Evolutionary conservation across 2,113 vertebrate genomes (phyloP), one percentile per base, ranked within the genome.

Genomic region (Leuciscus idus): DNA sequence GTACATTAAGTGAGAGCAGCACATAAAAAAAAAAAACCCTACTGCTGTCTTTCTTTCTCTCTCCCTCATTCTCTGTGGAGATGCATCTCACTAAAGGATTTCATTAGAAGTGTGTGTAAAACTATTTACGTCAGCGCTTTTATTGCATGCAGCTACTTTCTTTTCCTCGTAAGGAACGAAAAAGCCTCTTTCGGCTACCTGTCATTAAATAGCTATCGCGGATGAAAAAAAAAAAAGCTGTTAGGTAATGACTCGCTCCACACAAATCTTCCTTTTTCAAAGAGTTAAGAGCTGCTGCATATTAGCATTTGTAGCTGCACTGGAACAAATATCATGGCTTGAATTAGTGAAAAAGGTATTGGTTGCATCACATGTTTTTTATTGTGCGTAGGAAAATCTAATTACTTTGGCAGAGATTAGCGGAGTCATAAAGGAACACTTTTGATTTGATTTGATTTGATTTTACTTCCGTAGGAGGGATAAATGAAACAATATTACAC

Each of bases 51-150:
- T 62, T 39, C 59, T 43, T 62, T 39, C 59, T 43, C 6, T 50
- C 52, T 73, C 11, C 12, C 43, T 72, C 77, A 48, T 21, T 66
- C 64, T 72, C 70, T 33, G 26, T 85, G 33, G 43, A 52, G 72
- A 74, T 83, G 9, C 62, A 7, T 82, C 84, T 61, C 30, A 75
- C 39, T 76, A 59, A 73, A 84, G 68, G 68, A 84, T 73, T 84
- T 73, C 68, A 84, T 84, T 59, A 43, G 52, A 84, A 73, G 15
- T 73, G 33, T 59, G 81, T 73, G 52, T 84, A 55, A 73, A 84
- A 73, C 82, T 84, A 84, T 84, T 84, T 15, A 84, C 82, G 8
- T 84, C 82, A 84, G 50, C 50, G 13, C 68, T 84, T 84, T 73
- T 43, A 59, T 28, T 73, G 68, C 66, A 26, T 43, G 28, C 30